Evolutionary conservation across 2,888 invertebrate species (phyloP).

Genomic region (Lithophane socia): DNA sequence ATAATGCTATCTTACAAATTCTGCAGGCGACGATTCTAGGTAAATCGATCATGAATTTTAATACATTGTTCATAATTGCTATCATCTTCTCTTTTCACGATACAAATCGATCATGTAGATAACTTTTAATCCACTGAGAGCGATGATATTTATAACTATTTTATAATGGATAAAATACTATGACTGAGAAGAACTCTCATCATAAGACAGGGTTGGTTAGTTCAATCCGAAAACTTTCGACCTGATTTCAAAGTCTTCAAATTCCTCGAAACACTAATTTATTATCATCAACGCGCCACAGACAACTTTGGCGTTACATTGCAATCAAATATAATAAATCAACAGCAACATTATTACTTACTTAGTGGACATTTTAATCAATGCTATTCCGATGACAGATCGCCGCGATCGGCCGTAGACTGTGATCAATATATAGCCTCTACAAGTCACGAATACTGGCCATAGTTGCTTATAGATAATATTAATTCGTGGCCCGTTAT

Average conservation of each 20-base stretch:
- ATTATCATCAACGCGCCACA: slow-evolving; percentile 60
- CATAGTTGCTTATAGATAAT: slow-evolving; percentile 51
- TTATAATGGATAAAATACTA: not conserved
- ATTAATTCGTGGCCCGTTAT: slow-evolving; percentile 51
- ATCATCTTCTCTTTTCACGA: slow-evolving; percentile 18
- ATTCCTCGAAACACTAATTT: slow-evolving; percentile 58
- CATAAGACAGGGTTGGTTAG: too few species aligned
- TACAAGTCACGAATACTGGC: slow-evolving; percentile 63
- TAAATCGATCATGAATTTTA: slow-evolving; percentile 27
- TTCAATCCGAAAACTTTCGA: slow-evolving; percentile 23
- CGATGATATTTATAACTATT: not conserved
- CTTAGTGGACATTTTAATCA: slow-evolving; percentile 85
- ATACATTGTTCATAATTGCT: not conserved
- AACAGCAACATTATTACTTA: slow-evolving; percentile 81
- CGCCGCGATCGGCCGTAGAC: slow-evolving; percentile 72
- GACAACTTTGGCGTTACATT: slow-evolving; percentile 74
- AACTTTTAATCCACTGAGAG: slow-evolving; percentile 9
- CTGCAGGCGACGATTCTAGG: not conserved
- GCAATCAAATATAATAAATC: slow-evolving; percentile 82
- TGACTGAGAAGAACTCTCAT: not conserved
- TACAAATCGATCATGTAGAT: slow-evolving; percentile 38
- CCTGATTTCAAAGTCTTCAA: slow-evolving; percentile 22
- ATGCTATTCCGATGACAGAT: slow-evolving; percentile 82
- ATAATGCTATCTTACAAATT: not conserved
- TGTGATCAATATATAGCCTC: slow-evolving; percentile 70